Percentiles rank a stretch among this genome's conserved stretches.
Conservation (phyloP, 1,140 invertebrate species). For the Drosophila funebris region DNA sequence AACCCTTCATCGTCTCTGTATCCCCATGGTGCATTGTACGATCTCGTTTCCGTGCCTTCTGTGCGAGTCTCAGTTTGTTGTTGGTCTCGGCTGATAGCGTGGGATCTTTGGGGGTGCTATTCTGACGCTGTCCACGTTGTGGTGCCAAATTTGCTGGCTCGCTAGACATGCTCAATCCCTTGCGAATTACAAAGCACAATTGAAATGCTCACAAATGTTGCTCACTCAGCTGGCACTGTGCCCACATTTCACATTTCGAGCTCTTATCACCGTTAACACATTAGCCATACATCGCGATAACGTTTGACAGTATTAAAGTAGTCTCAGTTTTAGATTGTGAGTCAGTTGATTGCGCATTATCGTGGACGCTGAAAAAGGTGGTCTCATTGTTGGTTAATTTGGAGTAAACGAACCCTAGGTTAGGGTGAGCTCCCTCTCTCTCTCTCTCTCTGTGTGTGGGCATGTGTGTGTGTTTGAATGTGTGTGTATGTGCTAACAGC, state of each 20-base stretch:
- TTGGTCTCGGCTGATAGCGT: no score
- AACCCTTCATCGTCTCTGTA: slow-evolving; percentile 97
- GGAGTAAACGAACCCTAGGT: slow-evolving; percentile 17
- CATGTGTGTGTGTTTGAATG: no score
- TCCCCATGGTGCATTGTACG: slow-evolving; percentile 83
- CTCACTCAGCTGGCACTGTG: neutral
- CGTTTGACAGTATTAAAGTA: slow-evolving; percentile 6
- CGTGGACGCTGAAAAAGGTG: slow-evolving; percentile 25
- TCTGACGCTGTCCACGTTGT: slow-evolving; percentile 12
- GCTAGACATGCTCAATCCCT: slow-evolving; percentile 33
- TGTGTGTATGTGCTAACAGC: no score
- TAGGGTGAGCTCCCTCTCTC: slow-evolving; percentile 1
- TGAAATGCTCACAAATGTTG: neutral
- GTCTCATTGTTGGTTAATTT: slow-evolving; percentile 14
- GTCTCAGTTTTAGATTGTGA: slow-evolving; percentile 23
- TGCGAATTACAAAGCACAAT: slow-evolving; percentile 12
- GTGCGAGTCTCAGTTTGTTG: slow-evolving; percentile 12
- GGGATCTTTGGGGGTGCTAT: neutral
- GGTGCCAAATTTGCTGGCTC: no score
- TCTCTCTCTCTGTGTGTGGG: neutral
- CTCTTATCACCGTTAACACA: neutral
- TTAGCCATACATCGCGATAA: slow-evolving; percentile 13
- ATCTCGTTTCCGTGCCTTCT: slow-evolving; percentile 3
- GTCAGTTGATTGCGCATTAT: slow-evolving; percentile 38
- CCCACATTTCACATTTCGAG: neutral